Base-by-base conservation (phyloP, 2,888 invertebrate genomes). In the Rotaria magnacalcarata region DNA sequence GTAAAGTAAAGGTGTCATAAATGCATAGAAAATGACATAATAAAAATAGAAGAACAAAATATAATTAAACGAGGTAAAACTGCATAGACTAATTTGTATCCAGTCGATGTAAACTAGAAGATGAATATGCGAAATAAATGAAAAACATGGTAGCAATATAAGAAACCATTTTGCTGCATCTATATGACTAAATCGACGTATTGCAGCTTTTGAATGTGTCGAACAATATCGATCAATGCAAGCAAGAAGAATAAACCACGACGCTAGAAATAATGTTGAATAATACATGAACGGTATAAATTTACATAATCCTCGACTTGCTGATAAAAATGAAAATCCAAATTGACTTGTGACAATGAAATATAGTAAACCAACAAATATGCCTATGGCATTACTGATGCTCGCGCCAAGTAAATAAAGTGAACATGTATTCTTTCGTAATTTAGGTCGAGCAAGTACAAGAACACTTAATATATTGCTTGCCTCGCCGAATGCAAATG, bases 181-280 rank as follows among this genome's bases (percentile, higher is more conserved):
- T 21, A 75, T 19, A 75, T 47, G 75, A n/a, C 75, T 75, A 43
- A 75, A 75, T 41, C 75, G 75, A 24, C 75, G 75, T 21, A 41
- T 41, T 1, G 4, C 19, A 24, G 47, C 75, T 47, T 14, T 24
- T 8, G 21, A 8, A 75, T 75, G 47, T 21, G 43, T 75, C n/a
- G 75, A 75, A 75, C 75, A 75, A 75, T 75, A 75, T 24, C 75
- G 75, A 43, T 75, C 75, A 14, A 75, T 47, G 24, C 75, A 75
- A 24, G 75, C 75, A 24, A 75, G 47, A 41, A 75, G 41, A 11
- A 75, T 24, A n/a, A 75, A 75, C 75, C 75, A 75, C 8, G 75
- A 75, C 24, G 75, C 41, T 24, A 75, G 24, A 41, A 75, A 47
- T 21, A 75, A 24, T 41, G 43, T 75, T 24, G 47, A 21, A 47